Base-by-base conservation (phyloP, 2,113 vertebrate species). In the Mus spicilegus region DNA sequence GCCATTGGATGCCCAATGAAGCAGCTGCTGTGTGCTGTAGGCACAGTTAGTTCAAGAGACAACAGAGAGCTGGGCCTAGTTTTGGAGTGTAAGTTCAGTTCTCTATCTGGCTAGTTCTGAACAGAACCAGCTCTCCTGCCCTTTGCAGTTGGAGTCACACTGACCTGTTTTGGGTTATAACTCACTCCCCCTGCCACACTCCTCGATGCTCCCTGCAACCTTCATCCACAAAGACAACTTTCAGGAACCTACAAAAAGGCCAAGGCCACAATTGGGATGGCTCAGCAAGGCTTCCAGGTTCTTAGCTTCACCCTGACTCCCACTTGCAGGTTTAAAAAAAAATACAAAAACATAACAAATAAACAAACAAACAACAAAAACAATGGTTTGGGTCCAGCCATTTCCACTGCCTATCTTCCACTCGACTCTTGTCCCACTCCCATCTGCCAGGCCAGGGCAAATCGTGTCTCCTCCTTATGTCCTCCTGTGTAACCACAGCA, bases 121-220 rank as follows among this genome's bases (percentile, higher is more conserved):
- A 46, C 3, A 30, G 26, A 65, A 5, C 61, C 14, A 28, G 19
- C 69, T 70, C 22, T 61, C 13, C 58, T 6, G 8, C 24, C 61
- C 39, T 28, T 85, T 85, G 61, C 39, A 33, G 26, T 33, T 46
- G 61, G 61, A 49, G 61, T 65, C 39, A 33, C 61, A 11, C 8
- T 33, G 82, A 65, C 42, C 61, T 85, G 26, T 65, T 46, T 20
- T 4, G 82, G 39, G 16, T 65, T 65, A 11, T 42, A 65, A 85
- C 39, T 33, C 28, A 42, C 20, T 10, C 5, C 13, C 33, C 20
- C 13, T 12, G 0, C 1, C 11, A 36, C 69, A 1, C 17, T 36
- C 2, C 28, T 12, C 6, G 36, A 24, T 16, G 4, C 8, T 13
- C 17, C 19, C 20, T 0, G 0, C 9, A n/a, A 72, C 3, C 24